Evolutionary conservation across 2,113 vertebrate species (phyloP).

Genomic region (Triplophysa tibetana): DNA sequence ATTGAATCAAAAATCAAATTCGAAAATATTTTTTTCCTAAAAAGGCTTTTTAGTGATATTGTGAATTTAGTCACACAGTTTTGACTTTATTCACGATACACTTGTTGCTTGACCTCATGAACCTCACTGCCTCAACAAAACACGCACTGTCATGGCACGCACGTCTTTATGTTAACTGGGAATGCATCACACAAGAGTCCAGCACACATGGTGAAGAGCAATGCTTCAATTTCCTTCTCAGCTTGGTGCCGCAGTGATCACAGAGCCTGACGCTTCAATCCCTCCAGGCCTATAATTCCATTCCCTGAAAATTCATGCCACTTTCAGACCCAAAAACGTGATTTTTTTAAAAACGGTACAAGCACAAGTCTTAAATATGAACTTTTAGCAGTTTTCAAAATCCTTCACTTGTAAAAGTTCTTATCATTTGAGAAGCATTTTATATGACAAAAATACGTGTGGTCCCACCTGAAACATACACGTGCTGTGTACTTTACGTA

Average conservation of each 20-base stretch:
- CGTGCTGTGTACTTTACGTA: too few relatives aligned
- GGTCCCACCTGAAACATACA: too few relatives aligned
- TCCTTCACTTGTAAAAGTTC: neutral
- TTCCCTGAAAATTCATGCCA: conserved; percentile 10
- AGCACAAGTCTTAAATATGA: neutral
- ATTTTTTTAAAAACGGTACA: neutral
- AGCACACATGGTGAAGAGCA: conserved; percentile 1
- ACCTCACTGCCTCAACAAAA: neutral
- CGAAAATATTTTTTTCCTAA: too few relatives aligned
- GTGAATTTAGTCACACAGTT: too few relatives aligned
- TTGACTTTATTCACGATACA: too few relatives aligned
- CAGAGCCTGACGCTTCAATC: neutral
- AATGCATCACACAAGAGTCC: conserved; percentile 4
- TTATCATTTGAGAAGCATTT: neutral
- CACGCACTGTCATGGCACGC: conserved; percentile 13
- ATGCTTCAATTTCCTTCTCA: conserved; percentile 30
- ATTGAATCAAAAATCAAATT: too few relatives aligned
- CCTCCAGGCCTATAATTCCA: conserved; percentile 3
- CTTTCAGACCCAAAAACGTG: neutral
- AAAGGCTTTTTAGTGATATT: too few relatives aligned
- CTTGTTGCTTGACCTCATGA: neutral
- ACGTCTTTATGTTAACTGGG: neutral
- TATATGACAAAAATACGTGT: neutral
- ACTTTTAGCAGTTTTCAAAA: neutral
- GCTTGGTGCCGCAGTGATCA: neutral